These are phyloP conservation scores for Aspidapion aeneum DNA, from an alignment of 2,888 invertebrate genomes.

Conservation along the genomic window DNA sequence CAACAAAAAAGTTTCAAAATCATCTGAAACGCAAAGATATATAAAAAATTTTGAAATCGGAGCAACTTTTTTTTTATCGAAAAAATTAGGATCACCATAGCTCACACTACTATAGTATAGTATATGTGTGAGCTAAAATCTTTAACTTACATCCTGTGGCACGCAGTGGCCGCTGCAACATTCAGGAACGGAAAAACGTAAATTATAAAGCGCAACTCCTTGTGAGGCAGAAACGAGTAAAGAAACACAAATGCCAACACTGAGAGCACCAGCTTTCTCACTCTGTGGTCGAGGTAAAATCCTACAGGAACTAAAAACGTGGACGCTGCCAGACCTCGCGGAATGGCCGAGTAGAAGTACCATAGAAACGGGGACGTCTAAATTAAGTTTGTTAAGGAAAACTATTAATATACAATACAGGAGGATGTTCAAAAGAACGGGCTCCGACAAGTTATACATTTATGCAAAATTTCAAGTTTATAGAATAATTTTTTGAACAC, in stretches of 20 bases:
- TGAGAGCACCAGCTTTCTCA: conserved; percentile 65
- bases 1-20: no score
- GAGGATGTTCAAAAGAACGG: background rate
- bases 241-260: conserved; percentile 76
- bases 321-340: conserved; percentile 83
- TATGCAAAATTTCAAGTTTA: no score
- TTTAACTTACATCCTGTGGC: conserved; percentile 88
- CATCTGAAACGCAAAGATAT: no score
- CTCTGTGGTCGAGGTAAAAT: conserved; percentile 66
- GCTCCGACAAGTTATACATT: no score
- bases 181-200: conserved; percentile 96
- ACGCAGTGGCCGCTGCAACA: conserved; percentile 81
- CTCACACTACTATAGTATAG: no score
- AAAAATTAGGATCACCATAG: no score
- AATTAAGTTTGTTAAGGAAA: conserved; percentile 40
- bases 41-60: no score
- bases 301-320: conserved; percentile 77
- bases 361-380: conserved; percentile 92
- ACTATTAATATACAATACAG: no score
- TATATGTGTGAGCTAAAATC: no score
- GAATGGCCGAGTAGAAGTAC: conserved; percentile 98
- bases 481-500: no score
- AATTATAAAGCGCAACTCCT: conserved; percentile 95
- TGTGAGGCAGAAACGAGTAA: conserved; percentile 97
- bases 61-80: no score